Base-by-base conservation (phyloP, 1,140 invertebrate species). In the Zaprionus capensis region DNA sequence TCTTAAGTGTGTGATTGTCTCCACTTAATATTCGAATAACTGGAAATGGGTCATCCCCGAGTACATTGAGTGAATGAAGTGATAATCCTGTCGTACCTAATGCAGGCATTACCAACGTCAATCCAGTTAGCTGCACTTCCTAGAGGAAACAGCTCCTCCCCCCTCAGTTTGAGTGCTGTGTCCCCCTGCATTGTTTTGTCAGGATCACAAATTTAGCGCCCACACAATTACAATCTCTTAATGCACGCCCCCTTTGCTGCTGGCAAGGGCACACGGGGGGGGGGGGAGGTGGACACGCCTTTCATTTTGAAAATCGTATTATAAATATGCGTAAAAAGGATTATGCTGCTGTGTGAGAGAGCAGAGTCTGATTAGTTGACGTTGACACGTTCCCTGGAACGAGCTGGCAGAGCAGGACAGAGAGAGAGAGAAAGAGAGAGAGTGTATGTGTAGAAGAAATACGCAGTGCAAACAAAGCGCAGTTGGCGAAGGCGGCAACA, bases 291-390 rank as follows among this genome's bases (percentile, higher is more conserved):
- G 22, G 20, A 24, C 46, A 49, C 56, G 49, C 57, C 63, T 49
- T 12, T 38, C 28, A 36, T 46, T 66, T 66, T 63, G 17, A 12
- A 66, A 71, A 72, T 71, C 62, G 63, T 71, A 83, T 83, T 88
- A 88, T 82, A 86, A 82, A 70, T 63, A 51, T 17, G 62, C 14
- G 26, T 15, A 49, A 17, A 80, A 86, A 81, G 76, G 79, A 85
- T 85, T 85, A 72, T 69, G 55, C 17, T 17, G 12, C 14, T 69
- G 72, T 55, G 14, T 12, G 62, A 15, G 36, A 38, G 14, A 15
- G 41, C 71, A 55, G 57, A 69, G 67, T 61, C 70, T 83, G 83
- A 87, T 87, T 87, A 83, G 80, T 88, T 82, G 76, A 80, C 77
- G 71, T 73, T 75, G 66, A 75, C 66, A 87, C 84, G 74, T 87